Percentiles rank a stretch among this genome's conserved stretches.
Evolutionary conservation across 1,140 invertebrate species (phyloP).

Genomic region (Drosophila albomicans): DNA sequence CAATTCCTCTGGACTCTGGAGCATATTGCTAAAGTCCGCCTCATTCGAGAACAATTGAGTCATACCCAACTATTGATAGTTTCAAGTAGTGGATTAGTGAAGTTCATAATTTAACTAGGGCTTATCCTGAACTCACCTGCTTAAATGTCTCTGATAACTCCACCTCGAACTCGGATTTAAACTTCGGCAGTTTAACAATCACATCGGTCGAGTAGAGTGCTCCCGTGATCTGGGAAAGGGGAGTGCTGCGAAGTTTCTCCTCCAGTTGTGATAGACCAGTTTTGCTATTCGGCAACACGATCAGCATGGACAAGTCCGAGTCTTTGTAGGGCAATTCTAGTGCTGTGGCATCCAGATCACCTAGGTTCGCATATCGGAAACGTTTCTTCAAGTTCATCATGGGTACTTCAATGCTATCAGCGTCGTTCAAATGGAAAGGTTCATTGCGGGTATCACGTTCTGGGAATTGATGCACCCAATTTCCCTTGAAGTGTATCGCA

Average conservation of each 20-base stretch:
- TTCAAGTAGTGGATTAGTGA: background rate
- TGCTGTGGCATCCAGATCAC: conserved; percentile 61
- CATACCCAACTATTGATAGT: conserved; percentile 86
- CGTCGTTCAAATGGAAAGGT: conserved; percentile 62
- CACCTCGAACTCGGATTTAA: conserved; percentile 87
- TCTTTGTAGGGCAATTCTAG: conserved; percentile 85
- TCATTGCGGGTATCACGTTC: conserved; percentile 51
- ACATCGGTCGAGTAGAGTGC: conserved; percentile 80
- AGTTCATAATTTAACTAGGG: background rate
- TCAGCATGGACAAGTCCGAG: conserved; percentile 86
- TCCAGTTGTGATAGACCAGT: conserved; percentile 85
- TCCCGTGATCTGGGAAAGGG: conserved; percentile 70
- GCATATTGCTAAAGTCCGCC: conserved; percentile 88
- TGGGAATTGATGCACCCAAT: conserved; percentile 68
- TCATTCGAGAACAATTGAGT: conserved; percentile 86
- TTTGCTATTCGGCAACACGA: conserved; percentile 86
- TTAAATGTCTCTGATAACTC: conserved; percentile 86
- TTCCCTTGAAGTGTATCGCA: conserved; percentile 88
- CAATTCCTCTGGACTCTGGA: conserved; percentile 85
- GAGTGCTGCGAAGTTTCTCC: conserved; percentile 84
- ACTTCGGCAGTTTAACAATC: conserved; percentile 87
- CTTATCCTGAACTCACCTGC: conserved; percentile 82
- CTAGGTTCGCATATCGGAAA: conserved; percentile 66
- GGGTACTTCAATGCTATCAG: conserved; percentile 72
- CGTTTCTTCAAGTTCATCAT: conserved; percentile 86